A percentile compares a stretch with the other conserved stretches of the same genome.
These are phyloP conservation scores for Teleogryllus oceanicus DNA, from an alignment of 2,888 invertebrate species.

Conservation along the genomic window DNA sequence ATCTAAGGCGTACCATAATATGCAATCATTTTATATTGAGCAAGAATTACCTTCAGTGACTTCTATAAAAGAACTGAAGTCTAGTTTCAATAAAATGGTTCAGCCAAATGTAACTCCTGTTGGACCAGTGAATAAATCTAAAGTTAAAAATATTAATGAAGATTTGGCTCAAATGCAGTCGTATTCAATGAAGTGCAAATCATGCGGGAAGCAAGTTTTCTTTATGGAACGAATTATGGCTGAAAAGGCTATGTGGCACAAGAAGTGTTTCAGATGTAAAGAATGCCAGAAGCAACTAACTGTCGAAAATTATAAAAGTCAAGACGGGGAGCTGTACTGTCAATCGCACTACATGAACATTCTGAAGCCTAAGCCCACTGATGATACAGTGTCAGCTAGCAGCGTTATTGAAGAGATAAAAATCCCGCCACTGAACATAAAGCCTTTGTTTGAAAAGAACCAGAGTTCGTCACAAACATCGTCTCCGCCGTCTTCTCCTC, in stretches of 20 bases:
- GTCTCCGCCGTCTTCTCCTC: neutral
- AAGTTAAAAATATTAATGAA: neutral
- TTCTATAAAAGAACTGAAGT: neutral
- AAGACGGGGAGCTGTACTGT: neutral
- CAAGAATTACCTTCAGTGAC: neutral
- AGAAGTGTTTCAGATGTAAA: neutral
- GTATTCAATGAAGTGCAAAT: neutral
- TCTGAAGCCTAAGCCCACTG: neutral
- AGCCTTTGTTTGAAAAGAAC: neutral
- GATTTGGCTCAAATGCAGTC: neutral
- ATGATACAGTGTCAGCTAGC: neutral
- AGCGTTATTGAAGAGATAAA: neutral
- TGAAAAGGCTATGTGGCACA: neutral
- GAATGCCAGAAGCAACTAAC: neutral
- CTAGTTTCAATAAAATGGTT: neutral
- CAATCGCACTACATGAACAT: neutral
- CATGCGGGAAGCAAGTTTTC: neutral
- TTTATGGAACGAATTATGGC: neutral
- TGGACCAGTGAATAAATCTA: neutral
- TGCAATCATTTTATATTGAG: neutral
- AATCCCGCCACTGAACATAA: neutral
- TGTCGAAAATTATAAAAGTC: slow-evolving; percentile 1
- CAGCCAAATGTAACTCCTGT: neutral
- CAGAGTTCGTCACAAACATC: neutral
- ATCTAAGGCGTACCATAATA: neutral